Conservation (phyloP, 2,888 invertebrate species). For the Scaptomyza polygonia region DNA sequence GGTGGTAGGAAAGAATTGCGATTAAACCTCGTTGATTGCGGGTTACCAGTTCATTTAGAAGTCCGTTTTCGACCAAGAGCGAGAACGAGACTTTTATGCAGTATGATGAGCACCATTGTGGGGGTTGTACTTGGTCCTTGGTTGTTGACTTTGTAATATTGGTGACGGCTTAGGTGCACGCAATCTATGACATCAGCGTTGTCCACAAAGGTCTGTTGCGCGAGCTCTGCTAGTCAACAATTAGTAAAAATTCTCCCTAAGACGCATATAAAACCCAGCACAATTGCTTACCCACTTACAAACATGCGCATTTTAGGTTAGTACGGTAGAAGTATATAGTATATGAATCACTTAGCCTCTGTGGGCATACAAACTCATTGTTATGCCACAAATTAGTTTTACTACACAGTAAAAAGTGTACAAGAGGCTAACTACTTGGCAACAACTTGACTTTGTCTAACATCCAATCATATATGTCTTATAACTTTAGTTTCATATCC, state of each 20-base stretch:
- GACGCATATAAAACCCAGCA: slow-evolving; percentile 17
- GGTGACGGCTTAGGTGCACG: slow-evolving; percentile 80
- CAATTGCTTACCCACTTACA: slow-evolving; percentile 29
- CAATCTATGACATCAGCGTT: slow-evolving; percentile 80
- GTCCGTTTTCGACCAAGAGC: slow-evolving; percentile 42
- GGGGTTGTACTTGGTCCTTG: slow-evolving; percentile 14
- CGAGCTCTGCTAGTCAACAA: slow-evolving; percentile 20
- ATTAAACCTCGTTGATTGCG: slow-evolving; percentile 67
- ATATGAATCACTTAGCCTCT: too few species aligned
- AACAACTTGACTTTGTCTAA: too few species aligned
- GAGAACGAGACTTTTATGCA: slow-evolving; percentile 22
- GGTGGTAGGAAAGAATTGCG: slow-evolving; percentile 43
- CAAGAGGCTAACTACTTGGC: too few species aligned
- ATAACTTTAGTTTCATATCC: too few species aligned
- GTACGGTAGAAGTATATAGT: neutral
- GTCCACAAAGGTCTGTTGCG: slow-evolving; percentile 26
- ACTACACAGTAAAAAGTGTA: too few species aligned
- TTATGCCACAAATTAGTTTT: too few species aligned
- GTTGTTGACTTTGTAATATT: slow-evolving; percentile 53
- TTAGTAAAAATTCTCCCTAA: slow-evolving; percentile 36
- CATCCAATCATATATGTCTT: too few species aligned
- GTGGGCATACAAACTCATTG: too few species aligned
- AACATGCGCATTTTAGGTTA: neutral
- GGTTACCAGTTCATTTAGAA: slow-evolving; percentile 60
- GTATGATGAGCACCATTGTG: slow-evolving; percentile 18